Percentiles rank a stretch among this genome's conserved stretches.
Conservation (phyloP, 2,113 vertebrate species). For the Climacteris rufus region DNA sequence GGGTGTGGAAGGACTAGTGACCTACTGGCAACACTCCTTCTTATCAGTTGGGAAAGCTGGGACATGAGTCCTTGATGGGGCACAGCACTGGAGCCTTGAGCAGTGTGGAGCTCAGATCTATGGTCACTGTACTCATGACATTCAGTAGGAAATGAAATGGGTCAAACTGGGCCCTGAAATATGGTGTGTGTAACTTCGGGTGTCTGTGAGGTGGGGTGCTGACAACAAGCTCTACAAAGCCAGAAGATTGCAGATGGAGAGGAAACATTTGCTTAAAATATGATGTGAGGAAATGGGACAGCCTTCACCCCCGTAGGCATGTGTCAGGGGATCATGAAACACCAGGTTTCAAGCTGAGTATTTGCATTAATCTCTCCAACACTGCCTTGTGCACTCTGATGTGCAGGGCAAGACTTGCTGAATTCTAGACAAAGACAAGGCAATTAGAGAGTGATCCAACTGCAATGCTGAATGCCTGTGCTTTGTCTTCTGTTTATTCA, state of each 20-base stretch:
- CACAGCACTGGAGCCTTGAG: not conserved
- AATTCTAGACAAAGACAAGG: not conserved
- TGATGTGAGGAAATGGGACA: not conserved
- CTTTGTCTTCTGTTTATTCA: not conserved
- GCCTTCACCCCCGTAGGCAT: not conserved
- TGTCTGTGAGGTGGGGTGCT: not conserved
- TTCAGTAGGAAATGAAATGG: not conserved
- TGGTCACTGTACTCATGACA: not conserved
- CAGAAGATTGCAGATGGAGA: not conserved
- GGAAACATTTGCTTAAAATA: not conserved
- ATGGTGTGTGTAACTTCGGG: fast-evolving
- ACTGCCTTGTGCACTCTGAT: not conserved
- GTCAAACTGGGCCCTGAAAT: not conserved
- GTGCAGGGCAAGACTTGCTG: not conserved
- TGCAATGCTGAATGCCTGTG: not conserved
- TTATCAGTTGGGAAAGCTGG: not conserved
- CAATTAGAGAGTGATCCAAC: not conserved
- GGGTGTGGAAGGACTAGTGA: not conserved
- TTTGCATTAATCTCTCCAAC: not conserved
- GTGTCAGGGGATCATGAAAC: not conserved
- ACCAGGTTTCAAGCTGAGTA: not conserved
- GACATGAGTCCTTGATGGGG: not conserved
- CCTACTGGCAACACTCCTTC: not conserved
- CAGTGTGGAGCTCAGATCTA: not conserved
- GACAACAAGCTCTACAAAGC: not conserved